Percentiles rank a stretch among this genome's conserved stretches.
Conservation (phyloP, 2,113 vertebrate genomes). For the Daphoenositta chrysoptera region DNA sequence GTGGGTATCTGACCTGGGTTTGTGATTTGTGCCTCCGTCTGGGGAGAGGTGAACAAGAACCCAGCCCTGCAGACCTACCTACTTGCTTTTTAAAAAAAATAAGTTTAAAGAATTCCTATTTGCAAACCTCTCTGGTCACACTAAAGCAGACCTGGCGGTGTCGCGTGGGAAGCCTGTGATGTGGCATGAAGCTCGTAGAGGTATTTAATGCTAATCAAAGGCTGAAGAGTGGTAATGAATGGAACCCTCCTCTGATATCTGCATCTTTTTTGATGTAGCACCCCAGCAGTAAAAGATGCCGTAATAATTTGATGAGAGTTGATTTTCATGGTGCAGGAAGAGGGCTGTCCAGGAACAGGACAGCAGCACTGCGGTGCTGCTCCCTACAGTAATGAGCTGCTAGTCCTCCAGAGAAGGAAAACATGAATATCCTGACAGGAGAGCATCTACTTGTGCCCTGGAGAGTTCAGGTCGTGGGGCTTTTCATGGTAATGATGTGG, state of each 20-base stretch:
- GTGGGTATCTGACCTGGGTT: background rate
- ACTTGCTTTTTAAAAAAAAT: background rate
- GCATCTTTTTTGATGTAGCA: background rate
- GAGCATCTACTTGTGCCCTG: background rate
- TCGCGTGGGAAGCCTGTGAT: background rate
- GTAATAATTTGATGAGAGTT: background rate
- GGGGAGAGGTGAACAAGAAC: background rate
- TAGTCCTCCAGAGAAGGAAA: background rate
- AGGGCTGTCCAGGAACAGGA: background rate
- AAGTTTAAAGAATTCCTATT: background rate
- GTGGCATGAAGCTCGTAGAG: background rate
- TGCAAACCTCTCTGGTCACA: background rate
- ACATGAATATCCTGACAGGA: constrained; percentile 27
- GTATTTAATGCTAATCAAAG: background rate
- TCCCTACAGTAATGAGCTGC: background rate
- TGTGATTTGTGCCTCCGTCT: background rate
- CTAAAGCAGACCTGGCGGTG: background rate
- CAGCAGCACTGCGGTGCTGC: background rate
- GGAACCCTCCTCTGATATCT: background rate
- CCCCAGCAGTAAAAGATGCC: background rate
- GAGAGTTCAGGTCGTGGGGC: background rate
- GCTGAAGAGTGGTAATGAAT: background rate
- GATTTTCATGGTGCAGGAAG: background rate
- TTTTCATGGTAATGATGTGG: constrained; percentile 2
- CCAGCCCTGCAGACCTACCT: background rate